A percentile compares a stretch with the other conserved stretches of the same genome.
These are phyloP conservation scores for Ladona fulva DNA, from an alignment of 1,140 invertebrate species.

Conservation along the genomic window DNA sequence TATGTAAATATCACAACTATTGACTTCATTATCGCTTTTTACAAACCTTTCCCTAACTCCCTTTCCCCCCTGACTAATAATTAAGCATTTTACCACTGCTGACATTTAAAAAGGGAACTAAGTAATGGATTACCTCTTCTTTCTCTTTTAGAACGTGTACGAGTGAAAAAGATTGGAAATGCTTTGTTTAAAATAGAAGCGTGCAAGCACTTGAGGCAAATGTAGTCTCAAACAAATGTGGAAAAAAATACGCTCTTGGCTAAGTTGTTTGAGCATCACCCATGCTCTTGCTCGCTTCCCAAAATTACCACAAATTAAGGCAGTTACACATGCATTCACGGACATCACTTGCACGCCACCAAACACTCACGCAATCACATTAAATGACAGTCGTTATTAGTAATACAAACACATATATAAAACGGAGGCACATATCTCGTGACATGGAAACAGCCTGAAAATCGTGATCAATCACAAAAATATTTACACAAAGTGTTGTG, in stretches of 20 bases:
- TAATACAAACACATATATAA: constrained; percentile 10
- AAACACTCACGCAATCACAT: not conserved
- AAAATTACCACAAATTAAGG: no score
- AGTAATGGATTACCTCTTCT: not conserved
- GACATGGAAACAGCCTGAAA: constrained; percentile 4
- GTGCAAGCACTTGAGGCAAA: not conserved
- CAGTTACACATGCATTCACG: no score
- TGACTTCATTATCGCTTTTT: constrained; percentile 10
- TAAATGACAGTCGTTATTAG: not conserved
- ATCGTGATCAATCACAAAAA: not conserved
- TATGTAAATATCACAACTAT: constrained; percentile 16
- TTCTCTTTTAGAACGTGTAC: not conserved
- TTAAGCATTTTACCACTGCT: no score
- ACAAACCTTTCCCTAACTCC: not conserved
- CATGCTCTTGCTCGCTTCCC: no score
- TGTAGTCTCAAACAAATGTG: not conserved
- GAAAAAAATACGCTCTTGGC: no score
- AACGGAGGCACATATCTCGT: not conserved
- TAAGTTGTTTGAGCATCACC: no score
- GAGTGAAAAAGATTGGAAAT: not conserved
- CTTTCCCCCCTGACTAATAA: not conserved
- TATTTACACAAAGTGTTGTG: not conserved
- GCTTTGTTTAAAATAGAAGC: not conserved
- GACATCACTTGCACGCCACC: no score
- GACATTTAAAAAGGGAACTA: no score